phyloP scores from a whole-genome alignment of 1,140 invertebrate species.

The Teleopsis dalmanni region DNA sequence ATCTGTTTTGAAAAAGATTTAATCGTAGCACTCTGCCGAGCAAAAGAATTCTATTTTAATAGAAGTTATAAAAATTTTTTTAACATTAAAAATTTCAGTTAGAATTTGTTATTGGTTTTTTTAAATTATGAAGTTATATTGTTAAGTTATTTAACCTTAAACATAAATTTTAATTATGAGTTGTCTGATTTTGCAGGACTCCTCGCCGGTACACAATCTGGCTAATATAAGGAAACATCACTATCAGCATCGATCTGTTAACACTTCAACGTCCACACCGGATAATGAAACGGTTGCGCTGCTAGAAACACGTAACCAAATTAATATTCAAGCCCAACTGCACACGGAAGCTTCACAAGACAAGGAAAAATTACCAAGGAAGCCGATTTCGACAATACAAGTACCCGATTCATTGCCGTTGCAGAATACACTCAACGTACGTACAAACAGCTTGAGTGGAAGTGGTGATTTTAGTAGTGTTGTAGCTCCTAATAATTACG shows the following conservation, averaged over 20 bases:
- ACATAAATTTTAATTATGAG: too few species aligned
- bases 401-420: conserved; percentile 2
- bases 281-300: conserved; percentile 39
- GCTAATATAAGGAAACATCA: conserved; percentile 42
- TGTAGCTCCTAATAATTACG: conserved; percentile 11
- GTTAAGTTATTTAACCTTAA: too few species aligned
- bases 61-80: neutral
- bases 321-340: conserved; percentile 27
- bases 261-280: conserved; percentile 17
- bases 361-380: neutral
- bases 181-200: conserved; percentile 23
- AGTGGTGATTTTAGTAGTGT: neutral
- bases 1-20: too few species aligned
- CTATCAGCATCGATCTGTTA: conserved; percentile 27
- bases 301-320: conserved; percentile 36
- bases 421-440: neutral
- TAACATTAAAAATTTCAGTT: neutral
- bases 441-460: neutral
- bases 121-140: too few species aligned
- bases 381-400: too few species aligned
- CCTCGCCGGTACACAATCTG: conserved; percentile 44
- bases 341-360: conserved; percentile 11
- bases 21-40: neutral
- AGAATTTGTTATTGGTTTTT: conserved; percentile 6
- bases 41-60: neutral